These are phyloP conservation scores for Siniperca undulata DNA, from an alignment of 2,797 vertebrate genomes.

Conservation along the genomic window DNA sequence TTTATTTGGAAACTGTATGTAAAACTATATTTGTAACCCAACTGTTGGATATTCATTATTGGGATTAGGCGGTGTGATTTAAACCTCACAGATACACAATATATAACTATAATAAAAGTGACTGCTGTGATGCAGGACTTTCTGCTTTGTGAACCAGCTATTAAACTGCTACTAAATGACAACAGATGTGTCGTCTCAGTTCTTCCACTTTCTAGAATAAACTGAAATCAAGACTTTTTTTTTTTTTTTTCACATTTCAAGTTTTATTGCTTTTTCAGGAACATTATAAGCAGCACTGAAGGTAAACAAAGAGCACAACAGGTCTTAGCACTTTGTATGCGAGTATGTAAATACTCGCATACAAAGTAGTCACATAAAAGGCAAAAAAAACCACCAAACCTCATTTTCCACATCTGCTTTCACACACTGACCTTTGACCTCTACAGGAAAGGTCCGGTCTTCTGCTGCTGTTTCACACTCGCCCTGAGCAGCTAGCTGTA, in stretches of 20 bases:
- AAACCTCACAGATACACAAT: constrained; percentile 23
- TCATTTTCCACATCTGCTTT: not conserved
- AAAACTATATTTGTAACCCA: constrained; percentile 18
- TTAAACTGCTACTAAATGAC: constrained; percentile 39
- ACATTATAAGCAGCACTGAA: constrained; percentile 43
- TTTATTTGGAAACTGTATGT: constrained; percentile 36
- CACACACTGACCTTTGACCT: constrained; percentile 21
- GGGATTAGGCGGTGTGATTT: constrained; percentile 21
- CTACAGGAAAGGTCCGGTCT: not conserved
- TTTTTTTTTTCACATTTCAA: constrained; percentile 28
- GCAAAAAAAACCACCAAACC: not conserved
- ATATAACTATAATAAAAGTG: not conserved
- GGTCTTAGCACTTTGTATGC: constrained; percentile 24
- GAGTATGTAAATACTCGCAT: constrained; percentile 8
- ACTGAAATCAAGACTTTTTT: not conserved
- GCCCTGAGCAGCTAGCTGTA: constrained; percentile 26
- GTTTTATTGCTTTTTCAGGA: constrained; percentile 62
- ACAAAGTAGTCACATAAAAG: constrained; percentile 18
- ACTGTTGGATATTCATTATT: constrained; percentile 7
- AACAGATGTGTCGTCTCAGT: not conserved
- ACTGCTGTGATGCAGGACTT: constrained; percentile 15
- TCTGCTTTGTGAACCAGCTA: constrained; percentile 26
- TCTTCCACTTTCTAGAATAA: not conserved
- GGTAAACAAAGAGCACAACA: constrained; percentile 35
- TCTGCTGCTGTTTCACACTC: constrained; percentile 11